Evolutionary conservation across 2,113 vertebrate species (phyloP).

Genomic region (Heterocephalus glaber): DNA sequence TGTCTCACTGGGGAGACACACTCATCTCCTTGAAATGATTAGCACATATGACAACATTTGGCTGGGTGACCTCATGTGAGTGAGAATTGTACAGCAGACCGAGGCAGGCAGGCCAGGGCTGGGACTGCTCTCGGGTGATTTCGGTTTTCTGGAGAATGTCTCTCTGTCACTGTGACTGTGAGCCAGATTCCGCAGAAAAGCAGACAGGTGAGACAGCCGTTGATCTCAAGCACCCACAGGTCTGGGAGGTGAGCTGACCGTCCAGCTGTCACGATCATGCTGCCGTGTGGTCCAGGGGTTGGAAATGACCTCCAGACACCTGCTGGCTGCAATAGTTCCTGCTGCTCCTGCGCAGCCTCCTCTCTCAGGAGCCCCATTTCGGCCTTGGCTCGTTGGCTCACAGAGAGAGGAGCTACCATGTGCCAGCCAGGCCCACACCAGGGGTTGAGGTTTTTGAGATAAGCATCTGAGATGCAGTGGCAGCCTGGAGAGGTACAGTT

Average conservation of each 20-base stretch:
- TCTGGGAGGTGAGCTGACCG: not conserved
- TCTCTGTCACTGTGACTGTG: not conserved
- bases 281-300: rapidly evolving
- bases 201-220: not conserved
- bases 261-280: not conserved
- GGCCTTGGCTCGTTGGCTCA: not conserved
- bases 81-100: rapidly evolving
- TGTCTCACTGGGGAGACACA: not conserved
- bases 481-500: not conserved
- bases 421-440: not conserved
- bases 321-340: rapidly evolving
- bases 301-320: not conserved
- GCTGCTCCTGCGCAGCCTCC: not conserved
- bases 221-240: not conserved
- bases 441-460: not conserved
- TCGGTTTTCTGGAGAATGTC: not conserved
- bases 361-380: not conserved
- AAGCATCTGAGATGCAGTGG: not conserved
- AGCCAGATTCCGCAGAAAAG: not conserved
- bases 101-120: not conserved
- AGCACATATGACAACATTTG: not conserved
- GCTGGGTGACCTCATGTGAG: rapidly evolving
- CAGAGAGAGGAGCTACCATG: rapidly evolving
- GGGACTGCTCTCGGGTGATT: not conserved
- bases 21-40: not conserved